Evolutionary conservation across 1,140 invertebrate species (phyloP).

Genomic region (Camponotus vicinus): DNA sequence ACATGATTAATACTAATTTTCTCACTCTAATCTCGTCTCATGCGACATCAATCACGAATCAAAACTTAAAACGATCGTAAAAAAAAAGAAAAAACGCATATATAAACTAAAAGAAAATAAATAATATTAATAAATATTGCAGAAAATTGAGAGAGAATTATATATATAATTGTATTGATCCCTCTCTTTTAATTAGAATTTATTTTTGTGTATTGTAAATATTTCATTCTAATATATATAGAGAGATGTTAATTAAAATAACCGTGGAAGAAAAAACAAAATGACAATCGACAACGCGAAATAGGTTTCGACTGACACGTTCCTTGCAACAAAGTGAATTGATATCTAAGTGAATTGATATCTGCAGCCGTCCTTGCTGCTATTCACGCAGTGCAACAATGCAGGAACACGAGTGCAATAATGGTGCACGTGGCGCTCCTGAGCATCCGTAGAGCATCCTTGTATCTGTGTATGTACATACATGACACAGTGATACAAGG

Average conservation of each 20-base stretch:
- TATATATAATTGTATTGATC: not conserved
- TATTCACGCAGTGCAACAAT: slow-evolving; percentile 59
- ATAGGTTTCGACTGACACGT: slow-evolving; percentile 13
- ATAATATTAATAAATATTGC: not conserved
- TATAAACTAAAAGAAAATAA: not conserved
- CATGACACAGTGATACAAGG: not conserved
- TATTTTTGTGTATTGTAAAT: not conserved
- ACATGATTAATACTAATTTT: not conserved
- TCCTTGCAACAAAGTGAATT: slow-evolving; percentile 32
- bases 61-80: not conserved
- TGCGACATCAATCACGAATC: not conserved
- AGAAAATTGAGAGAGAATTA: not conserved
- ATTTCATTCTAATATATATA: not conserved
- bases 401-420: slow-evolving; percentile 40
- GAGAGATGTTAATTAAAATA: slow-evolving; percentile 5
- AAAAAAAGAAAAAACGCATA: not conserved
- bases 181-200: not conserved
- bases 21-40: not conserved
- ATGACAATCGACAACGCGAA: not conserved
- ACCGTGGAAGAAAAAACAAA: not conserved
- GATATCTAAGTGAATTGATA: not conserved
- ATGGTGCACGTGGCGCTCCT: slow-evolving; percentile 60
- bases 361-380: slow-evolving; percentile 66
- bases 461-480: not conserved
- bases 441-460: not conserved